Evolutionary conservation across 1,140 invertebrate genomes (phyloP).

Genomic region (Sinella curviseta): DNA sequence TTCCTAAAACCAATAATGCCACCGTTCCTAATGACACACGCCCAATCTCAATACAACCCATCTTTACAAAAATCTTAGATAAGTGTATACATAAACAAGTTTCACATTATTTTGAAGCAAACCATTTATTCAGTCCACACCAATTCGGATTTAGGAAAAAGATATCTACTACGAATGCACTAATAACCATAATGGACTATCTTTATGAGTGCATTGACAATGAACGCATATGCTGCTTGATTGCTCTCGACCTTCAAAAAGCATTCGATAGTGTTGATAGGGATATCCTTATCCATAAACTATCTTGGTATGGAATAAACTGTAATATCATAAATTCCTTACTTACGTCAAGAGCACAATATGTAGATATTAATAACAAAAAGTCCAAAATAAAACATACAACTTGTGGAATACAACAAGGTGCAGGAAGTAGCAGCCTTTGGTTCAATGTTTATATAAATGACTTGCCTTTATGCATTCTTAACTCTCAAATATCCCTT

Average conservation of each 20-base stretch:
- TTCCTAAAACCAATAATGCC: slow-evolving; percentile 17
- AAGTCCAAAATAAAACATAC: neutral
- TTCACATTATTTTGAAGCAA: neutral
- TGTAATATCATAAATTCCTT: slow-evolving; percentile 8
- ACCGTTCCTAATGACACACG: neutral
- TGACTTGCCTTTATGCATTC: slow-evolving; percentile 43
- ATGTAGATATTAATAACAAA: neutral
- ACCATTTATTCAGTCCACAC: neutral
- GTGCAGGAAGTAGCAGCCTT: slow-evolving; percentile 47
- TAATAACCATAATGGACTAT: slow-evolving; percentile 8
- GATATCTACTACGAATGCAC: neutral
- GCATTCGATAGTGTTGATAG: slow-evolving; percentile 25
- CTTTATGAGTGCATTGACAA: neutral
- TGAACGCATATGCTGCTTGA: neutral
- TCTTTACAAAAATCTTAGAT: slow-evolving; percentile 27
- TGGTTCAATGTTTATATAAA: slow-evolving; percentile 49
- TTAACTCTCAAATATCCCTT: slow-evolving; percentile 32
- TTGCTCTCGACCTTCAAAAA: slow-evolving; percentile 30
- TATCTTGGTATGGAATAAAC: slow-evolving; percentile 34
- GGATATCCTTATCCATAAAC: slow-evolving; percentile 24
- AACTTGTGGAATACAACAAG: slow-evolving; percentile 49
- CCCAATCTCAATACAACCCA: slow-evolving; percentile 19
- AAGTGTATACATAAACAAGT: slow-evolving; percentile 29
- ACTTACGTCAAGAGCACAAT: slow-evolving; percentile 19
- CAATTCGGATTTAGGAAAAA: slow-evolving; percentile 35